Conservation (phyloP, 2,888 invertebrate genomes). For the Antheraea yamamai region DNA sequence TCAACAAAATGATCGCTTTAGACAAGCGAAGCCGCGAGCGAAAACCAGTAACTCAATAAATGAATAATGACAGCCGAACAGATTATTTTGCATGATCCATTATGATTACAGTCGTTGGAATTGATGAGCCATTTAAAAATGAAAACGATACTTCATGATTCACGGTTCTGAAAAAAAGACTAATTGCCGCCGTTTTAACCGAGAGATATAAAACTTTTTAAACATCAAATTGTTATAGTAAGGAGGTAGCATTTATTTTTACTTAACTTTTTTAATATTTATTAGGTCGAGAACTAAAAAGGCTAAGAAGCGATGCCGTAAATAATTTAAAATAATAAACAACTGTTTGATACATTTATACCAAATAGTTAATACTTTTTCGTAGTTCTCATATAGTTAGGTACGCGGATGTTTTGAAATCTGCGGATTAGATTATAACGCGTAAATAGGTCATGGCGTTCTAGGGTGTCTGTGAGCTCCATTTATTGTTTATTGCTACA, state of each 20-base stretch:
- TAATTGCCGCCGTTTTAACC: too few relatives aligned
- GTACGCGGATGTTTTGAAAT: constrained; percentile 40
- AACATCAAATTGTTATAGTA: too few relatives aligned
- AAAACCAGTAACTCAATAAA: too few relatives aligned
- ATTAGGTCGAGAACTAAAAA: neutral
- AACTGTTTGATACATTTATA: neutral
- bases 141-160: too few relatives aligned
- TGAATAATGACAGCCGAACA: too few relatives aligned
- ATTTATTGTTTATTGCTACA: constrained; percentile 26
- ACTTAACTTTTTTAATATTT: neutral
- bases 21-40: too few relatives aligned
- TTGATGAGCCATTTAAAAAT: too few relatives aligned
- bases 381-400: constrained; percentile 8
- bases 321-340: neutral
- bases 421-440: constrained; percentile 34
- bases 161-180: too few relatives aligned
- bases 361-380: constrained; percentile 25
- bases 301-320: neutral
- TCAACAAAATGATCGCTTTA: too few relatives aligned
- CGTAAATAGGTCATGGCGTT: constrained; percentile 34
- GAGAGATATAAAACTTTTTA: too few relatives aligned
- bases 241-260: neutral
- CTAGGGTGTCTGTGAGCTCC: constrained; percentile 35
- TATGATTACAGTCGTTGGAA: too few relatives aligned
- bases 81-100: too few relatives aligned